A percentile compares a stretch with the other conserved stretches of the same genome.
Conservation (phyloP, 2,113 vertebrate species). For the Barnardius zonarius region DNA sequence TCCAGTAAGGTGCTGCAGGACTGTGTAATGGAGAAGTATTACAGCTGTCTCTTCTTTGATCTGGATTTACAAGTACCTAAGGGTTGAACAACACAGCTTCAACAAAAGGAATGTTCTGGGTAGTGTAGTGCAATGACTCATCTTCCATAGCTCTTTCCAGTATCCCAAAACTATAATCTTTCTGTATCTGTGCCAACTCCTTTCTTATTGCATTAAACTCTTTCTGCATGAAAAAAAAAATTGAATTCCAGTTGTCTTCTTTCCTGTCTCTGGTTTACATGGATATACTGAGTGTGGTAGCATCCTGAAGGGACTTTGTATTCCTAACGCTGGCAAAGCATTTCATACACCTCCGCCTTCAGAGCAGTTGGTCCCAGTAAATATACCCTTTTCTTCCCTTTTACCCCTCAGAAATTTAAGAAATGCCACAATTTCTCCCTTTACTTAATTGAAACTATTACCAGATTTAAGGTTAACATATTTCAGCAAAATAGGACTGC, state of each 20-base stretch:
- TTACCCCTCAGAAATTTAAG: not conserved
- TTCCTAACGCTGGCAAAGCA: not conserved
- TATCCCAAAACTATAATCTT: not conserved
- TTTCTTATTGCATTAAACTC: slow-evolving; percentile 13
- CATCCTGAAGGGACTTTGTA: not conserved
- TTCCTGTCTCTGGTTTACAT: not conserved
- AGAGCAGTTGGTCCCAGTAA: not conserved
- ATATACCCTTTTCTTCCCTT: not conserved
- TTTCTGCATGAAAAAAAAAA: not conserved
- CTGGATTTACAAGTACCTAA: not conserved
- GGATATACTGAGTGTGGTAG: not conserved
- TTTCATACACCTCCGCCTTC: fast-evolving
- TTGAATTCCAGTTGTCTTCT: not conserved
- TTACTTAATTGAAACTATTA: not conserved
- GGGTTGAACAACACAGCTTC: not conserved
- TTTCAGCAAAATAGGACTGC: not conserved
- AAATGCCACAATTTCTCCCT: not conserved
- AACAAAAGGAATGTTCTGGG: not conserved
- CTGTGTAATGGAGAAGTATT: not conserved
- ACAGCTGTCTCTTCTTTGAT: not conserved
- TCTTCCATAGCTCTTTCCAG: not conserved
- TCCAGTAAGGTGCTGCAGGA: not conserved
- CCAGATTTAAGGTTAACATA: not conserved
- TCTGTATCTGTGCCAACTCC: not conserved
- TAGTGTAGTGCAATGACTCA: not conserved